A percentile compares a stretch with the other conserved stretches of the same genome.
phyloP scores from a whole-genome alignment of 2,113 vertebrate species.

The Ranitomeya variabilis region DNA sequence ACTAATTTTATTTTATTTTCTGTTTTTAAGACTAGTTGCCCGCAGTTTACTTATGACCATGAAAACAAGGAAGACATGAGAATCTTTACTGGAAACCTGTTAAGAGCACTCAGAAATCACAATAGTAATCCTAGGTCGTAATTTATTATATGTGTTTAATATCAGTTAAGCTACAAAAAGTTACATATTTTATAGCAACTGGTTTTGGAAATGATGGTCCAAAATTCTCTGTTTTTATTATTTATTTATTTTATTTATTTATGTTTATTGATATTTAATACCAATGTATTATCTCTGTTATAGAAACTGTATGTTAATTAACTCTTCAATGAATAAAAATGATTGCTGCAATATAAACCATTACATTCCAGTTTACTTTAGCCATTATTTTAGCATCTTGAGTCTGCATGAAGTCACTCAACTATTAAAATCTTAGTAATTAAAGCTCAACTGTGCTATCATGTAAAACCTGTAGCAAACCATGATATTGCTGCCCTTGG shows the following conservation, averaged over 20 bases:
- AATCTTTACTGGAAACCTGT: background rate
- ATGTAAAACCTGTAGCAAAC: too few relatives aligned
- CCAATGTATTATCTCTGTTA: background rate
- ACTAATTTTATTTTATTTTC: background rate
- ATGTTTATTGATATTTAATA: background rate
- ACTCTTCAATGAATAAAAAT: background rate
- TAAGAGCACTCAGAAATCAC: background rate
- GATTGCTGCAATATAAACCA: background rate
- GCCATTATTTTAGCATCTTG: too few relatives aligned
- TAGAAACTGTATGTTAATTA: background rate
- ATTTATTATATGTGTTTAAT: too few relatives aligned
- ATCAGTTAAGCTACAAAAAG: too few relatives aligned
- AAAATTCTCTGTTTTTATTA: background rate
- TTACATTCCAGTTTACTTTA: too few relatives aligned
- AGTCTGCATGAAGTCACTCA: too few relatives aligned
- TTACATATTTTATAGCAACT: too few relatives aligned
- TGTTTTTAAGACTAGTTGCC: background rate
- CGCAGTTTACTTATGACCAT: background rate
- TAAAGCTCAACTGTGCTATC: too few relatives aligned
- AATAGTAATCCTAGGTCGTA: too few relatives aligned
- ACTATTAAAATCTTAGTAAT: too few relatives aligned
- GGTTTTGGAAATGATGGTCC: too few relatives aligned
- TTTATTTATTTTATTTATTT: background rate
- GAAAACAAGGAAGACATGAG: background rate
- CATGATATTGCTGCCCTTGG: too few relatives aligned